A percentile compares a stretch with the other conserved stretches of the same genome.
These are phyloP conservation scores for Paedocypris micromegethes DNA, from an alignment of 2,797 vertebrate species.

Conservation along the genomic window DNA sequence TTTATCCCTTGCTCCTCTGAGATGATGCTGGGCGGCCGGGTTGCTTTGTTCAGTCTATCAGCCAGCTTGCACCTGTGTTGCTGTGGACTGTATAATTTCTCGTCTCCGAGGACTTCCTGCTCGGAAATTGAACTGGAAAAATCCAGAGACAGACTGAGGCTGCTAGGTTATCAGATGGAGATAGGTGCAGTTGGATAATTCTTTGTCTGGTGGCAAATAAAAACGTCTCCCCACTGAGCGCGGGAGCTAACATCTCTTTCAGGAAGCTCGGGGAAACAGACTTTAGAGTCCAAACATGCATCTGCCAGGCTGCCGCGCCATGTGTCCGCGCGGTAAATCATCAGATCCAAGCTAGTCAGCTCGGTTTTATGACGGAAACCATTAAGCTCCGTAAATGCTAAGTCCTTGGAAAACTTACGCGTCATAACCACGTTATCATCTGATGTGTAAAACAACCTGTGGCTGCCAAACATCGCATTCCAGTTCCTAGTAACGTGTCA, in stretches of 20 bases:
- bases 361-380: constrained; percentile 12
- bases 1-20: constrained; percentile 32
- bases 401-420: too few relatives aligned
- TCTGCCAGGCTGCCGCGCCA: constrained; percentile 13
- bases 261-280: constrained; percentile 16
- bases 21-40: constrained; percentile 20
- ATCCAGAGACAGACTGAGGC: constrained; percentile 33
- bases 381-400: constrained; percentile 1
- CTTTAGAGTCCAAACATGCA: constrained; percentile 20
- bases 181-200: constrained; percentile 45
- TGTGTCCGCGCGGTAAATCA: not conserved
- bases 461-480: too few relatives aligned
- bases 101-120: constrained; percentile 55
- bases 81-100: constrained; percentile 37
- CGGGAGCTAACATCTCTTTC: constrained; percentile 36
- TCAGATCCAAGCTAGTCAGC: constrained; percentile 12
- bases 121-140: constrained; percentile 64
- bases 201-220: constrained; percentile 42
- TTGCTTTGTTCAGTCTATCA: constrained; percentile 34
- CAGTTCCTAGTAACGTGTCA: too few relatives aligned
- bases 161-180: constrained; percentile 44
- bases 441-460: too few relatives aligned
- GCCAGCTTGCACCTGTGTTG: constrained; percentile 41
- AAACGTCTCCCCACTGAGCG: constrained; percentile 4
- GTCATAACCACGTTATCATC: not conserved